A percentile compares a stretch with the other conserved stretches of the same genome.
Conservation (phyloP, 2,888 invertebrate genomes). For the Folsomia candida region DNA sequence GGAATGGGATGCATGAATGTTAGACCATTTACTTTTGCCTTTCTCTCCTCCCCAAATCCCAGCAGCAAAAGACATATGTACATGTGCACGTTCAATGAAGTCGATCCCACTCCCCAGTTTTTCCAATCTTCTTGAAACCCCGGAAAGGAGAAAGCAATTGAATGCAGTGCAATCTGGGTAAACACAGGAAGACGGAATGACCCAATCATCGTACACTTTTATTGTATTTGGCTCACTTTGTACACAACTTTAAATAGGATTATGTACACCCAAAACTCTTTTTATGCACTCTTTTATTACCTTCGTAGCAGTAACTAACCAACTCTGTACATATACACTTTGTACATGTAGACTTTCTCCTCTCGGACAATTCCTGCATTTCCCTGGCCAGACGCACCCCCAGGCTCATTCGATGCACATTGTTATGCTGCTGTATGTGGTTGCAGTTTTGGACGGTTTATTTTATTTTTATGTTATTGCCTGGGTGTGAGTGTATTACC, state of each 20-base stretch:
- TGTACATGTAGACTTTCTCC: neutral
- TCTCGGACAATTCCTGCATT: neutral
- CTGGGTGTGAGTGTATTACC: neutral
- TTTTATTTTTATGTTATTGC: slow-evolving; percentile 6
- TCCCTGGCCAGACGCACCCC: neutral
- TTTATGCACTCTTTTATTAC: slow-evolving; percentile 11
- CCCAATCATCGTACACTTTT: slow-evolving; percentile 12
- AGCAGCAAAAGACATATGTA: too few relatives aligned
- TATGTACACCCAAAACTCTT: slow-evolving; percentile 5
- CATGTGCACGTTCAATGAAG: too few relatives aligned
- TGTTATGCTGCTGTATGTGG: too few relatives aligned
- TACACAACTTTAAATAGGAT: slow-evolving; percentile 15
- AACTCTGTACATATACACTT: neutral
- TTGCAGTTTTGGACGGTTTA: neutral
- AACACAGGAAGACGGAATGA: slow-evolving; percentile 13
- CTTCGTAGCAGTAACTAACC: neutral
- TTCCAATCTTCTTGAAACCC: slow-evolving; percentile 12
- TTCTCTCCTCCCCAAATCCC: too few relatives aligned
- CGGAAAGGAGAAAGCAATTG: neutral
- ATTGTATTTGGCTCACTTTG: slow-evolving; percentile 15
- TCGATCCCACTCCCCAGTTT: too few relatives aligned
- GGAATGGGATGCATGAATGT: too few relatives aligned
- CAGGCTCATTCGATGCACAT: neutral
- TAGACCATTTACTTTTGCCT: too few relatives aligned
- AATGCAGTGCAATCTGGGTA: slow-evolving; percentile 7